Evolutionary conservation across 2,888 invertebrate genomes (phyloP), one percentile per base, ranked within the genome.

Genomic region (Endomychus coccineus): DNA sequence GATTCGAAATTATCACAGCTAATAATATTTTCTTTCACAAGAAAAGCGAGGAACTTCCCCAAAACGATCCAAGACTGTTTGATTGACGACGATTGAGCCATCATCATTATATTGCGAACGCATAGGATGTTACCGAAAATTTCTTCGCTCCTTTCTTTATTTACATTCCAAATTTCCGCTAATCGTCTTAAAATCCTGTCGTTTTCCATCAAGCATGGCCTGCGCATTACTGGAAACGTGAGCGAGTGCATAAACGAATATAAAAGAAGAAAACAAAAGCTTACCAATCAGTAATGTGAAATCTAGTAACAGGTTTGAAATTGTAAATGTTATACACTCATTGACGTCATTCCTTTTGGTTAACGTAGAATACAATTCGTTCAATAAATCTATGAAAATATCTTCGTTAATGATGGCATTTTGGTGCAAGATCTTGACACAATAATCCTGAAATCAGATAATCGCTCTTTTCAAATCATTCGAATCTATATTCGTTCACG

Each of bases 1-100:
- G 76, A 72, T 46, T 80, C 80, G 6, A 84, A 58, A 1, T 70
- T 67, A 27, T 79, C 76, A 10, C 77, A 68, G 3, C 66, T 71
- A 40, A 84, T 52, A 31, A 81, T 68, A 13, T 73, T 59, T 27
- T 72, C 64, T 4, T 68, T 65, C 31, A 83, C 56, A 53, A 83
- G 45, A 33, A 39, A 35, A 2, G 49, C 44, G 13, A 55, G 39
- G 27, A 61, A 50, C 27, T 43, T 37, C 2, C 55, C 54, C 30
- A 54, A 55, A n/a, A 34, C 40, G 2, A 44, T 40, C 61, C 61
- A 60, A 2, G 55, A 45, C 27, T 41, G 22, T n/a, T 16, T 16
- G 5, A 37, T 27, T 9, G 45, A 28, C 2, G 39, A 22, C 0
- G 58, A 53, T 19, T 52, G 49, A 3, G 46, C 46, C 2, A 63